Conservation (phyloP, 2,797 vertebrate species). For the Xenops minutus region DNA sequence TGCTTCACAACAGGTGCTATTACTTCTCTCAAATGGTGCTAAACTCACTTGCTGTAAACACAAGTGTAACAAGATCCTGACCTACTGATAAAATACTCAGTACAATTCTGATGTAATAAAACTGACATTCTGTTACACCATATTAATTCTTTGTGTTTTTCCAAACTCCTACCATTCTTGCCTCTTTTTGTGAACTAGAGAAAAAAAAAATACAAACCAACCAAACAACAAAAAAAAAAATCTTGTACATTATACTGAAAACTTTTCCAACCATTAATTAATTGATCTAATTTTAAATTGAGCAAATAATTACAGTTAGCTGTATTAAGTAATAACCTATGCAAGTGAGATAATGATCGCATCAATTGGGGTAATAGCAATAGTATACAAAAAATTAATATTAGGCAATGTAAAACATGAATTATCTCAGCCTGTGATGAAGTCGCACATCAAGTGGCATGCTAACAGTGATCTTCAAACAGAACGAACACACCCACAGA, state of each 20-base stretch:
- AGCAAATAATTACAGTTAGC: neutral
- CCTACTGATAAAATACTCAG: neutral
- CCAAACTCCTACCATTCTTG: neutral
- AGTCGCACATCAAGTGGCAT: neutral
- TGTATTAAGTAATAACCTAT: neutral
- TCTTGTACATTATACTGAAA: neutral
- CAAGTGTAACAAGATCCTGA: neutral
- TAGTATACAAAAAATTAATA: neutral
- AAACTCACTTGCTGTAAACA: neutral
- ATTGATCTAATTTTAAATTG: neutral
- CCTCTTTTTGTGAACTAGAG: neutral
- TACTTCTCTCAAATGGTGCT: neutral
- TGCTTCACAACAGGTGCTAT: neutral
- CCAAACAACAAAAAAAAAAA: fast-evolving
- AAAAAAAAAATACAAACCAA: neutral
- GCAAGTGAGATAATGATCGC: neutral
- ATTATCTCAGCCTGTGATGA: neutral
- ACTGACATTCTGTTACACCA: neutral
- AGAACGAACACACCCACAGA: neutral
- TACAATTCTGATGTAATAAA: neutral
- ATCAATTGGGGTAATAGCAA: neutral
- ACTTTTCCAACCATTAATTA: neutral
- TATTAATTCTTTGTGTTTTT: neutral
- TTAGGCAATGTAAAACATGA: neutral
- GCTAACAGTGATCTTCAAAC: neutral